Base-by-base conservation (phyloP, 1,140 invertebrate species). In the Meloidogyne exigua region DNA sequence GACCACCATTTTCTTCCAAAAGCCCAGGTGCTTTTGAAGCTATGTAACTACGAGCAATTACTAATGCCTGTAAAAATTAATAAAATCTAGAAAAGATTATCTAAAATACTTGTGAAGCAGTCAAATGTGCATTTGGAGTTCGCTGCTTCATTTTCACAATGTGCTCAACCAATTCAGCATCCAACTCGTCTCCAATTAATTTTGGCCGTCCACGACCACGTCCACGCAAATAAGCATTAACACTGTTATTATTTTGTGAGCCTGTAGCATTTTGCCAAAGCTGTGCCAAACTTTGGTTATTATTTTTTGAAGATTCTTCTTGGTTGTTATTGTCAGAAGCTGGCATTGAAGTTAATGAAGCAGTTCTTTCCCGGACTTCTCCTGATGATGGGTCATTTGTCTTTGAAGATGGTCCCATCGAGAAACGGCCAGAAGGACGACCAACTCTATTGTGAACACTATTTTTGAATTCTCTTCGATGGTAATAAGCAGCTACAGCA, bases 151-250 rank as follows among this genome's bases (percentile, higher is more conserved):
- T 66, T 62, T 83, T 39, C 10, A 86, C 86, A 82, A 86, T 86
- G 73, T 84, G 78, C 26, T 86, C 85, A 2, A 86, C 85, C 2
- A 86, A 76, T 65, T 87, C 84, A 5, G 86, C 86, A 72, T 86
- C 85, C 23, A 86, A 76, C 71, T 86, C 85, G 70, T 86, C 85
- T 25, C 83, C 85, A 63, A 86, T 86, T 25, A 87, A 73, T 74
- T 87, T 86, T 21, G 86, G 86, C 15, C 85, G 65, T 2, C 85
- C 85, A 39, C 85, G 44, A 21, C 85, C 85, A 21, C 85, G 79
- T 23, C 85, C 85, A 32, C 85, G 75, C 13, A 85, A 73, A 76
- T 85, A 85, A 26, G 80, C 84, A 15, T 62, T 62, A n/a, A 44
- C 28, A 36, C 62, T 57, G n/a, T n/a, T n/a, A n/a, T 25, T 70